phyloP scores from a whole-genome alignment of 2,797 vertebrate genomes.

The Rhinichthys osculus region DNA sequence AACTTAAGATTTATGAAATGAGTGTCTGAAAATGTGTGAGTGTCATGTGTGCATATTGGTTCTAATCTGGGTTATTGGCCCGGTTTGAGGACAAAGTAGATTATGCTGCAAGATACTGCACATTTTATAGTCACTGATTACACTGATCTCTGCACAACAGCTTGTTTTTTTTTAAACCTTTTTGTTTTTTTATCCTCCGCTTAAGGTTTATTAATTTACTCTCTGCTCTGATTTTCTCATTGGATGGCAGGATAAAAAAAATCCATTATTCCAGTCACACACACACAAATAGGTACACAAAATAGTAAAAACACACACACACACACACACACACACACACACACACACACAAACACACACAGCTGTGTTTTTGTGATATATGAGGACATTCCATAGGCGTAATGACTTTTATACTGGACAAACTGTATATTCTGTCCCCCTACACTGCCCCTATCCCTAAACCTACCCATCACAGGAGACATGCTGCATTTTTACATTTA shows the following conservation, averaged over 20 bases:
- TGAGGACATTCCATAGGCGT: no score
- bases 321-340: no score
- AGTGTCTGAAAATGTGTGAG: not conserved
- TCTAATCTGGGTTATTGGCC: slow-evolving; percentile 36
- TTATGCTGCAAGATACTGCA: slow-evolving; percentile 58
- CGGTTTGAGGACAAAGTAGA: slow-evolving; percentile 37
- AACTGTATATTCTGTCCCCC: no score
- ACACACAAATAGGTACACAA: no score
- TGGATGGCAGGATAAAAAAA: not conserved
- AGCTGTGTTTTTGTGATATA: no score
- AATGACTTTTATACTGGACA: no score
- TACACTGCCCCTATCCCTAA: no score
- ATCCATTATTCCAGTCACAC: no score
- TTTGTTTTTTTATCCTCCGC: slow-evolving; percentile 61
- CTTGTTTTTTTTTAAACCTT: slow-evolving; percentile 14
- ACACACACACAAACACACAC: no score
- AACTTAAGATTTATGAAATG: slow-evolving; percentile 1
- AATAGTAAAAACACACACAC: no score
- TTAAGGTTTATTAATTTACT: slow-evolving; percentile 58
- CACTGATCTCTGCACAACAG: slow-evolving; percentile 61
- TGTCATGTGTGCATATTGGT: slow-evolving; percentile 13
- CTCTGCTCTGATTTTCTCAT: slow-evolving; percentile 36
- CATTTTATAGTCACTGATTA: slow-evolving; percentile 56
- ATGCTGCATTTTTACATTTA: no score
- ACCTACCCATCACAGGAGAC: no score